phyloP scores from a whole-genome alignment of 2,797 vertebrate genomes.

The Geotrypetes seraphini region DNA sequence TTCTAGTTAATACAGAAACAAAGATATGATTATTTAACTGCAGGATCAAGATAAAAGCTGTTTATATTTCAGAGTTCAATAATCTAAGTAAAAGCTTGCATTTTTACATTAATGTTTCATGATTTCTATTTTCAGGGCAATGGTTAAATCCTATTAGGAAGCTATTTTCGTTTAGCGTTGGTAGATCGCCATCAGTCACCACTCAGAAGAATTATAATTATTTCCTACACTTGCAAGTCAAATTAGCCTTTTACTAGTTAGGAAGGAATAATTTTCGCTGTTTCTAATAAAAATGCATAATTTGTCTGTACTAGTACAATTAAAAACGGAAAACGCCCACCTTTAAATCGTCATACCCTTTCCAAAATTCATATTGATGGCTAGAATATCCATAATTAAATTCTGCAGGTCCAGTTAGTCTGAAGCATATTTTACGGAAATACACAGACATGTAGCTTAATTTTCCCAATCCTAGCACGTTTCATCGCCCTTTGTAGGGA shows the following conservation, averaged over 20 bases:
- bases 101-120: slow-evolving; percentile 13
- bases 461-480: too few species aligned
- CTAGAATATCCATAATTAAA: neutral
- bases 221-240: neutral
- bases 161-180: slow-evolving; percentile 7
- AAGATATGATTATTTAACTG: slow-evolving; percentile 27
- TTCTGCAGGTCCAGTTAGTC: neutral
- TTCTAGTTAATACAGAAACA: slow-evolving; percentile 17
- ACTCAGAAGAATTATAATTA: neutral
- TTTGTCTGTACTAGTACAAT: neutral
- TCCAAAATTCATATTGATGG: neutral
- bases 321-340: neutral
- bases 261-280: neutral
- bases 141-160: too few species aligned
- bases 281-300: neutral
- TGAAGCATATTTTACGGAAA: too few species aligned
- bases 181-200: neutral
- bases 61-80: slow-evolving; percentile 24
- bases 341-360: neutral
- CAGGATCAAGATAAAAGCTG: slow-evolving; percentile 30
- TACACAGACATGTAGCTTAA: too few species aligned
- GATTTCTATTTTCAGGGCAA: too few species aligned
- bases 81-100: slow-evolving; percentile 4
- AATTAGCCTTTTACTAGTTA: neutral
- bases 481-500: too few species aligned